A percentile compares a stretch with the other conserved stretches of the same genome.
Evolutionary conservation across 2,888 invertebrate genomes (phyloP).

Genomic region (Octodonta nipae): DNA sequence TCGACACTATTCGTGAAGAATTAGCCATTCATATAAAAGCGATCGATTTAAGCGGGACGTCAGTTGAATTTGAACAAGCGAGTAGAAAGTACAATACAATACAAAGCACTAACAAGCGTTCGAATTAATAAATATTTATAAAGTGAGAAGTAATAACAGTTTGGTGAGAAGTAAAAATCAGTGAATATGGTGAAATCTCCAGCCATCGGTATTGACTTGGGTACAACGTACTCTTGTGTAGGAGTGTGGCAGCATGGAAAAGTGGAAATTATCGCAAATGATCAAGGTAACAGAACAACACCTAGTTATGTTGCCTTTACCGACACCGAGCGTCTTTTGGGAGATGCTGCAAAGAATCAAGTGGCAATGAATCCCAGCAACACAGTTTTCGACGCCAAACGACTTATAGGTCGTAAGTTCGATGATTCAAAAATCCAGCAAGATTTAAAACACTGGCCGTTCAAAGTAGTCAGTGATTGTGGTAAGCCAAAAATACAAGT

Average conservation of each 20-base stretch:
- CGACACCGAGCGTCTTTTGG: slow-evolving; percentile 53
- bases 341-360: slow-evolving; percentile 58
- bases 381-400: slow-evolving; percentile 57
- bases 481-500: slow-evolving; percentile 57
- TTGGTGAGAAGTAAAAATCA: not conserved
- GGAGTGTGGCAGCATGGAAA: slow-evolving; percentile 71
- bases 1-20: too few species aligned
- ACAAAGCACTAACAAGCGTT: slow-evolving; percentile 1
- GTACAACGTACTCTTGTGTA: slow-evolving; percentile 78
- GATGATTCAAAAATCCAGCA: slow-evolving; percentile 61
- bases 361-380: slow-evolving; percentile 60
- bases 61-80: slow-evolving; percentile 1
- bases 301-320: slow-evolving; percentile 66
- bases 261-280: slow-evolving; percentile 77
- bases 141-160: not conserved
- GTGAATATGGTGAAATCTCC: slow-evolving; percentile 30
- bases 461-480: slow-evolving; percentile 51
- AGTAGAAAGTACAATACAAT: not conserved
- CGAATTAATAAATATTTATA: not conserved
- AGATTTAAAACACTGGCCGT: slow-evolving; percentile 77
- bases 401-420: slow-evolving; percentile 68
- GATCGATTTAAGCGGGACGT: too few species aligned
- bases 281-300: slow-evolving; percentile 72
- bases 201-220: slow-evolving; percentile 69
- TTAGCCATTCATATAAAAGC: too few species aligned